These are phyloP conservation scores for Pseudochaenichthys georgianus DNA, from an alignment of 2,797 vertebrate species.

Conservation along the genomic window DNA sequence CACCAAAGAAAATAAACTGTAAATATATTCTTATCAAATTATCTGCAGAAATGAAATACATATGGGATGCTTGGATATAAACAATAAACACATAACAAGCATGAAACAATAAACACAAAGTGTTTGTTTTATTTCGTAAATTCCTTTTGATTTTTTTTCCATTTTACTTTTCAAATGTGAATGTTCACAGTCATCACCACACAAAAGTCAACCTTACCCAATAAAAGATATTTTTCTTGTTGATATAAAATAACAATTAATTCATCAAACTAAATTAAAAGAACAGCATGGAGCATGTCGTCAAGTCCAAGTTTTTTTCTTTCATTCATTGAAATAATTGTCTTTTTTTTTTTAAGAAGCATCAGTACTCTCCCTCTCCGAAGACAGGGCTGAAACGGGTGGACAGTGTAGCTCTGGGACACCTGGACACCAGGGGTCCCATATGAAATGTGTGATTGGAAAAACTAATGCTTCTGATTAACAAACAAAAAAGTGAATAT, in stretches of 20 bases:
- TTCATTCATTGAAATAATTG: constrained; percentile 77
- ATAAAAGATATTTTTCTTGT: constrained; percentile 84
- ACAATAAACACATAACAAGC: constrained; percentile 37
- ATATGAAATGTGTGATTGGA: constrained; percentile 63
- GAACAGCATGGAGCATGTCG: constrained; percentile 84
- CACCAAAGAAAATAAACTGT: constrained; percentile 39
- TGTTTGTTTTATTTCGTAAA: constrained; percentile 86
- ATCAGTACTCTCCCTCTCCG: constrained; percentile 61
- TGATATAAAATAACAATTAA: constrained; percentile 87
- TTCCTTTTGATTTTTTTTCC: constrained; percentile 80
- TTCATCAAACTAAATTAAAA: constrained; percentile 87
- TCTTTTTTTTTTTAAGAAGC: constrained; percentile 71
- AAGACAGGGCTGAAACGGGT: constrained; percentile 68
- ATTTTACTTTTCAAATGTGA: constrained; percentile 87
- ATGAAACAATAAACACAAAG: constrained; percentile 69
- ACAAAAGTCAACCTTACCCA: constrained; percentile 83
- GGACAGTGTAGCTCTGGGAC: constrained; percentile 66
- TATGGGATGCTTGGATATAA: background rate
- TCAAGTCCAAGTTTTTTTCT: constrained; percentile 75
- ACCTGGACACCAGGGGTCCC: constrained; percentile 61
- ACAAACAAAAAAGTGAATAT: constrained; percentile 52
- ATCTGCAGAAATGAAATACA: constrained; percentile 20
- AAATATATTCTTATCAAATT: constrained; percentile 25
- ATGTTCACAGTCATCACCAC: constrained; percentile 88
- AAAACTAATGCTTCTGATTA: constrained; percentile 66